Evolutionary conservation across 2,797 vertebrate species (phyloP).

Genomic region (Selene dorsalis): DNA sequence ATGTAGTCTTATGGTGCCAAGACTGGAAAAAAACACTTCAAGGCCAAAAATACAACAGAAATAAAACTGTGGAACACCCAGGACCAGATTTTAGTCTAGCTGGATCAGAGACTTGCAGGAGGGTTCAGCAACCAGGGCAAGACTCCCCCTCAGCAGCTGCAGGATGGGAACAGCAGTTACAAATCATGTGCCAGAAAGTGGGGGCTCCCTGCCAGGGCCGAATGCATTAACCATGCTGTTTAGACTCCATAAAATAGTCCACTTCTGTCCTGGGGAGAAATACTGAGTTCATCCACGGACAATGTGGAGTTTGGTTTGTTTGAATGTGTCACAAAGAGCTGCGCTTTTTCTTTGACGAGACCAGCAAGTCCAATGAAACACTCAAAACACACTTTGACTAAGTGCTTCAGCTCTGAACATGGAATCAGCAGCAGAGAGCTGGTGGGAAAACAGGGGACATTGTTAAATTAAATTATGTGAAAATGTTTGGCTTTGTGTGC

Average conservation of each 20-base stretch:
- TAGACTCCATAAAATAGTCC: constrained; percentile 64
- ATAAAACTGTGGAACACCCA: constrained; percentile 9
- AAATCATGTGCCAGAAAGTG: constrained; percentile 63
- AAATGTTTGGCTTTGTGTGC: not conserved
- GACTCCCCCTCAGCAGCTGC: constrained; percentile 54
- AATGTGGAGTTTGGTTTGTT: constrained; percentile 31
- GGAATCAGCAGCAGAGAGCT: constrained; percentile 3
- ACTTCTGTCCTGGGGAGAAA: constrained; percentile 50
- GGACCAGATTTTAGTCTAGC: constrained; percentile 36
- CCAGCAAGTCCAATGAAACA: constrained; percentile 14
- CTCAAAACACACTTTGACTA: constrained; percentile 16
- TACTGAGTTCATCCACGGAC: constrained; percentile 46
- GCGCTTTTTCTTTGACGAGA: constrained; percentile 36
- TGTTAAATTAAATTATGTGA: not conserved
- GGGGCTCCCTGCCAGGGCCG: constrained; percentile 51
- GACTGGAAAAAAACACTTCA: constrained; percentile 10
- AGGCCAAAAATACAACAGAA: not conserved
- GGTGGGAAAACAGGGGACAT: not conserved
- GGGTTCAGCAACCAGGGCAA: constrained; percentile 23
- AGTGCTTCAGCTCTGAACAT: constrained; percentile 17
- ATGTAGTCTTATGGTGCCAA: not conserved
- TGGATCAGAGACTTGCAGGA: constrained; percentile 41
- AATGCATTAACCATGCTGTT: constrained; percentile 73
- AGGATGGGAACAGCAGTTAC: constrained; percentile 46
- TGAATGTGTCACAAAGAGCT: constrained; percentile 45